A percentile compares a stretch with the other conserved stretches of the same genome.
Evolutionary conservation across 1,140 invertebrate genomes (phyloP).

Genomic region (Trichomalopsis sarcophagae): DNA sequence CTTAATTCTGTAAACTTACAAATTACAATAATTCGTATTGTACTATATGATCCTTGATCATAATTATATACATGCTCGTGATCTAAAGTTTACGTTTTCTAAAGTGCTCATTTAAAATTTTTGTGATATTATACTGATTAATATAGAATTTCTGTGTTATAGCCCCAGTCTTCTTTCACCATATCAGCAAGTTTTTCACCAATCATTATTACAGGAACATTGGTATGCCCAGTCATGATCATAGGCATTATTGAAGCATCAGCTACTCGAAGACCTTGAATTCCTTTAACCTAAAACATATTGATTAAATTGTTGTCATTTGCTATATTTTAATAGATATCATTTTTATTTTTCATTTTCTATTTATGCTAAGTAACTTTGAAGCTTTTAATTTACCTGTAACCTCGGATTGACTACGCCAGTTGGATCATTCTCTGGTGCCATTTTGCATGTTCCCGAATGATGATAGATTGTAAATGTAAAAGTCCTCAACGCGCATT

Average conservation of each 20-base stretch:
- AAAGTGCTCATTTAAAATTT: no score
- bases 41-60: no score
- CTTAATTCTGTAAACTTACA: no score
- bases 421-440: conserved; percentile 66
- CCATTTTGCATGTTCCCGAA: conserved; percentile 76
- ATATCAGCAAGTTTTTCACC: conserved; percentile 79
- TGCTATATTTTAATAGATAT: no score
- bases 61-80: no score
- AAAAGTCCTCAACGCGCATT: conserved; percentile 72
- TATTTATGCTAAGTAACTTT: neutral
- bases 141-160: neutral
- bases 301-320: neutral
- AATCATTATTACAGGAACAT: conserved; percentile 79
- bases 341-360: neutral
- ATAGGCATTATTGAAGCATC: conserved; percentile 76
- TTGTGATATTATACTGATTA: neutral
- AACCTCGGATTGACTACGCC: conserved; percentile 87
- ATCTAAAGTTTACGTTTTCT: no score
- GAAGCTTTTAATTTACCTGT: conserved; percentile 76
- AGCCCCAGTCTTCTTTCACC: conserved; percentile 77
- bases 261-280: conserved; percentile 64
- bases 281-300: conserved; percentile 61
- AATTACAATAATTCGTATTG: no score
- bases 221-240: conserved; percentile 79
- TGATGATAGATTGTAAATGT: conserved; percentile 73